Base-by-base conservation (phyloP, 2,797 vertebrate species). In the Epinephelus malabaricus region DNA sequence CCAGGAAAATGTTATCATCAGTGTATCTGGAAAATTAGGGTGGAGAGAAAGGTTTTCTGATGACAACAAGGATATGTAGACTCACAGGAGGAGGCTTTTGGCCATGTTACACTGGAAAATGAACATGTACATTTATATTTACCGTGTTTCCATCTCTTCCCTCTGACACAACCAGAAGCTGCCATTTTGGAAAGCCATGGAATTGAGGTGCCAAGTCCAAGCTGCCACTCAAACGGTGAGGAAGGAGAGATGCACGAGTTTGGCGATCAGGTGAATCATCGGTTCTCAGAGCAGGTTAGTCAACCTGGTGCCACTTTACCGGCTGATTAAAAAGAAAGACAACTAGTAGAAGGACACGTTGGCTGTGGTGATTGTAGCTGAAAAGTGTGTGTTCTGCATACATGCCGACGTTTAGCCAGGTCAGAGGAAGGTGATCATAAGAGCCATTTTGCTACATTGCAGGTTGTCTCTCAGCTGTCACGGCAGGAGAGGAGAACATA, bases 181-280 rank as follows among this genome's bases (percentile, higher is more conserved):
- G 96, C 96, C 81, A 97, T 97, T 84, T 88, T 97, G 87, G 96
- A 97, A 86, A 97, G 96, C 86, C 96, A 97, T 47, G 96, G 96
- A 21, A 96, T 97, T 3, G 96, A 96, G 88, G 95, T 96, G 81
- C 95, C 94, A 12, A 97, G 96, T 84, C 96, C 96, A 6, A 96
- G 94, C 91, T 96, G 95, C 85, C 96, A 97, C 74, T 97, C 96
- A 0, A 96, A 96, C 23, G 94, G 95, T 0, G 96, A 97, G 80
- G 96, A 97, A 75, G 90, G 91, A 19, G 96, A 96, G 88, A 90
- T 94, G 85, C 95, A 95, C 0, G 96, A 97, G 90, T 96, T 95
- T 23, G 80, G 84, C 3, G 96, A 97, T 83, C 95, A 95, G 86
- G 93, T 95, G 79, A 94, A 80, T 81, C 94, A 95, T 70, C 92